Conservation (phyloP, 35 echinoderm and acorn worm species). For the Lytechinus variegatus region DNA sequence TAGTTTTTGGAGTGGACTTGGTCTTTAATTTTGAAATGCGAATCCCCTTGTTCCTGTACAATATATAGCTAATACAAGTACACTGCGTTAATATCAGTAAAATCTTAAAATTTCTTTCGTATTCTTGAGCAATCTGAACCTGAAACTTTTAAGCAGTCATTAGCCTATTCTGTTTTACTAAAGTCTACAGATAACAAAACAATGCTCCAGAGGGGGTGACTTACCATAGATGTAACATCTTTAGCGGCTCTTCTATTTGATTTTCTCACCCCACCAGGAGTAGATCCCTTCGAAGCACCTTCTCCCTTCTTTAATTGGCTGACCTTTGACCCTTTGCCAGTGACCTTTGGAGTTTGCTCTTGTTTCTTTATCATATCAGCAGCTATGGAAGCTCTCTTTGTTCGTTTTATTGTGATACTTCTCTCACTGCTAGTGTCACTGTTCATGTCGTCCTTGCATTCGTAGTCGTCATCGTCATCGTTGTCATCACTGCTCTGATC, state of each 20-base stretch:
- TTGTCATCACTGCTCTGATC: constrained; percentile 61
- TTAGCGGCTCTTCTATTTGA: constrained; percentile 35
- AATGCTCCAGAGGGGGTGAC: background rate
- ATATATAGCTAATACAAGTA: no score
- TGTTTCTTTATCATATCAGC: background rate
- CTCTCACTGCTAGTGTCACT: constrained; percentile 58
- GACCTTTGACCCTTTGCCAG: background rate
- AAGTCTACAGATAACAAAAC: background rate
- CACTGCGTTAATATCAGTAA: no score
- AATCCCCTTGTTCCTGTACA: no score
- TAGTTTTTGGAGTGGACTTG: no score
- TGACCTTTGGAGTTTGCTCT: background rate
- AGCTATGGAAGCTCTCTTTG: constrained; percentile 24
- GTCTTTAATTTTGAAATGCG: no score
- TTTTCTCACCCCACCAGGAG: constrained; percentile 30
- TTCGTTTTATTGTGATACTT: constrained; percentile 28
- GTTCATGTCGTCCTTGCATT: constrained; percentile 50
- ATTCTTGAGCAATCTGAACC: no score
- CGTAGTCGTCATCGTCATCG: constrained; percentile 56
- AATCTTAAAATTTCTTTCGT: no score
- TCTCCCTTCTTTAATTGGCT: background rate
- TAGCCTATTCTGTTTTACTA: no score
- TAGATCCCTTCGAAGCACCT: background rate
- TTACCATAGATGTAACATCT: background rate
- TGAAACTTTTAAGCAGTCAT: no score